Evolutionary conservation across 2,797 vertebrate species (phyloP).

Genomic region (Erithacus rubecula): DNA sequence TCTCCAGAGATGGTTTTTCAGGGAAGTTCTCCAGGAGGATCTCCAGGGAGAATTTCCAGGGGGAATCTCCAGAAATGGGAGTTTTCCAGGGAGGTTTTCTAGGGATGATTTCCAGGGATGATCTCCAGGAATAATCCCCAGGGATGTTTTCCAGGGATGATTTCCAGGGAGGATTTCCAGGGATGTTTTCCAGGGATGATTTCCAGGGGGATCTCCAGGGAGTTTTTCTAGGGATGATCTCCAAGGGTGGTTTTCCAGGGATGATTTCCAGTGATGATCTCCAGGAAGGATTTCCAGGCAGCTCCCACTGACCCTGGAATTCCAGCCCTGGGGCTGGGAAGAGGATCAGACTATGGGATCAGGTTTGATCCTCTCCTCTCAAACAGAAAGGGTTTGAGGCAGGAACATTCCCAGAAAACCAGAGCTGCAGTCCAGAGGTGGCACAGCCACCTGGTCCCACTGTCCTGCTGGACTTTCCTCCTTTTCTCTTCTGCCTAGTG

Average conservation of each 20-base stretch:
- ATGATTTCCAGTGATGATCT: rapidly evolving
- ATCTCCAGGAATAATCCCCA: rapidly evolving
- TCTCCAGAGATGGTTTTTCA: no score
- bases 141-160: rapidly evolving
- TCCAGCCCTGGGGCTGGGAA: rapidly evolving
- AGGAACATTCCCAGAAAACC: rapidly evolving
- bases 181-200: rapidly evolving
- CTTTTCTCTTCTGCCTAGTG: rapidly evolving
- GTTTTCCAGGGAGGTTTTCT: no score
- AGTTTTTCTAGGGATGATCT: no score
- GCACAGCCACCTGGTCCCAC: rapidly evolving
- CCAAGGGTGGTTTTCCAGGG: rapidly evolving
- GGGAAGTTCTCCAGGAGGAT: no score
- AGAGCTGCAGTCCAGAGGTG: not conserved
- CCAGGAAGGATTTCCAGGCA: not conserved
- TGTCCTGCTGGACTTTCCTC: not conserved
- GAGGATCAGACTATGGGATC: not conserved
- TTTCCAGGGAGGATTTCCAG: no score
- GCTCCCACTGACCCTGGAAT: not conserved
- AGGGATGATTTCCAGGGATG: rapidly evolving
- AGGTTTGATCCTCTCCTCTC: rapidly evolving
- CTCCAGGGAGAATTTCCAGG: no score
- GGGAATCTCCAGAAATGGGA: no score
- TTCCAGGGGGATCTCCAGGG: no score
- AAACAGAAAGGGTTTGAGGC: not conserved